Base-by-base conservation (phyloP, 2,797 vertebrate genomes). In the Sternarchorhynchus goeldii region DNA sequence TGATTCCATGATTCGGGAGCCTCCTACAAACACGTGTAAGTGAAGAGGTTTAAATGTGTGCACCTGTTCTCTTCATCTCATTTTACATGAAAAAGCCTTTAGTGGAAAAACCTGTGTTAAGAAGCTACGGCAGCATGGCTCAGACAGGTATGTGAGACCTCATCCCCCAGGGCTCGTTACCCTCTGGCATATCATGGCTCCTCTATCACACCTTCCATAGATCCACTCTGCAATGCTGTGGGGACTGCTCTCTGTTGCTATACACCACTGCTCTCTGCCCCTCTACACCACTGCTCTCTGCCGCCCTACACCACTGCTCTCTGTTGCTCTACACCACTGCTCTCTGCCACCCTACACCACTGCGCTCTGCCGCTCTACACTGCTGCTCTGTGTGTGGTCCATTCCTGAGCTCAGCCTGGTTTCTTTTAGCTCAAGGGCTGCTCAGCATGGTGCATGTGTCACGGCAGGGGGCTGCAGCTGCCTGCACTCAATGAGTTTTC, bases 401-500 rank as follows among this genome's bases (percentile, higher is more conserved):
- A 69, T 56, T 69, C 53, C 34, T 32, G 63, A 77, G 39, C 75
- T 65, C 39, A 67, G 25, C 25, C 25, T 25, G 25, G 25, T 25
- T 25, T 25, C 25, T 25, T 25, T 25, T 25, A 25, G 25, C 25
- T 25, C 25, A 25, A 25, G 25, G 25, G 25, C 39, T 36, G 55
- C 67, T 60, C 57, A 29, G 53, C 25, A 41, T 62, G 60, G 64
- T 55, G 75, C 45, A 79, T 60, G 62, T 45, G 58, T 72, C 20
- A 76, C 73, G 31, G 72, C 73, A 79, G 77, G 80, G 58, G 73
- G 59, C 59, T 67, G 68, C 21, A n/a, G 12, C 34, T 76, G 36
- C 34, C 39, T 60, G 16, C 29, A n/a, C 32, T 58, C 5, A 50
- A 21, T 32, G 17, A 7, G 0, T 45, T 68, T 57, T 80, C 73